phyloP scores from a whole-genome alignment of 2,113 vertebrate genomes.

The Benitochromis conjunctus region DNA sequence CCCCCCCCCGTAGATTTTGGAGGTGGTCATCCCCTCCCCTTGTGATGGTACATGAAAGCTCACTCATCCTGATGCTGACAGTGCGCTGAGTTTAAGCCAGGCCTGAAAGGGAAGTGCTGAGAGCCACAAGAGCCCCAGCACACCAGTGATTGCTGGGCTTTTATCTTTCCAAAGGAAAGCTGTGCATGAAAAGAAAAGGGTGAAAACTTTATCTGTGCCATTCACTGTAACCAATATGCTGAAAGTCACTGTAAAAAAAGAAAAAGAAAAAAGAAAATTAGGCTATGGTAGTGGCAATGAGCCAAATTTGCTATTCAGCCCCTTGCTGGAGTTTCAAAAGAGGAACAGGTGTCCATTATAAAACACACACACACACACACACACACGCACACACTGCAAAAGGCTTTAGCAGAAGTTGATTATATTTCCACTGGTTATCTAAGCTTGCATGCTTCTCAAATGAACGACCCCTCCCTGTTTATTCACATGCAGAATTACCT shows the following conservation, averaged over 20 bases:
- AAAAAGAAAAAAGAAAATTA: neutral
- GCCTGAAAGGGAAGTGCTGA: slow-evolving; percentile 75
- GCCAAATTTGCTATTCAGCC: neutral
- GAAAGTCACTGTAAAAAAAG: neutral
- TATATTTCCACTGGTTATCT: neutral
- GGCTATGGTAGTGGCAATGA: neutral
- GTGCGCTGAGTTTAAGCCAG: slow-evolving; percentile 62
- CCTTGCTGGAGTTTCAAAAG: neutral
- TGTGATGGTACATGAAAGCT: slow-evolving; percentile 42
- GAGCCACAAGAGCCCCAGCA: slow-evolving; percentile 44
- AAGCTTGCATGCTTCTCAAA: neutral
- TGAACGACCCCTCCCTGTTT: neutral
- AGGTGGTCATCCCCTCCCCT: neutral
- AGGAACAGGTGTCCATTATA: neutral
- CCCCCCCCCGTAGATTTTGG: neutral
- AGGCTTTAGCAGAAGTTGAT: neutral
- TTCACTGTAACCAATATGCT: slow-evolving; percentile 33
- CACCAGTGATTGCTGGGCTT: slow-evolving; percentile 25
- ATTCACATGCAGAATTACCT: neutral
- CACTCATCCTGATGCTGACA: slow-evolving; percentile 67
- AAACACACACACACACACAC: neutral
- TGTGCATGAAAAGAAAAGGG: slow-evolving; percentile 43
- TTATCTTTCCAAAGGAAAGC: slow-evolving; percentile 44
- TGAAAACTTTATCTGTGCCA: slow-evolving; percentile 24
- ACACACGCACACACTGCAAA: neutral